Percentiles rank a stretch among this genome's conserved stretches.
Evolutionary conservation across 2,113 vertebrate species (phyloP).

Genomic region (Tachuris rubrigastra): DNA sequence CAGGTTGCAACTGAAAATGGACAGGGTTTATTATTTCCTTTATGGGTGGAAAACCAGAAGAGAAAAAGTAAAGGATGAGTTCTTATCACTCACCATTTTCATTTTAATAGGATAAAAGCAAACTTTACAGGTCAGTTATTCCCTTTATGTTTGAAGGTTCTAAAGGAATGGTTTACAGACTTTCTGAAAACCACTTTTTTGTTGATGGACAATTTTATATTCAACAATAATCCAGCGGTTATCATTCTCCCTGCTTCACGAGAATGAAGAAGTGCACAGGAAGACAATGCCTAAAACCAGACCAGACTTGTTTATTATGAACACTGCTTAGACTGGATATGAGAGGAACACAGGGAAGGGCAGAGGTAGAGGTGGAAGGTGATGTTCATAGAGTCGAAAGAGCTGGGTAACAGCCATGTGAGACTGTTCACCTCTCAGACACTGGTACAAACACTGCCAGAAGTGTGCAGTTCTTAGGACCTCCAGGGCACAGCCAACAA

Average conservation of each 20-base stretch:
- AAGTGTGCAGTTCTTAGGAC: neutral
- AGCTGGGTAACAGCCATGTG: neutral
- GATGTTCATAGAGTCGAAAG: fast-evolving
- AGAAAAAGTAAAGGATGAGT: neutral
- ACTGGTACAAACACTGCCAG: neutral
- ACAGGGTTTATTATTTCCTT: neutral
- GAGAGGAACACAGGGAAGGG: neutral
- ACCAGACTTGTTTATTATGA: neutral
- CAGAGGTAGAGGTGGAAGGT: neutral
- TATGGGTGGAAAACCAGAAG: neutral
- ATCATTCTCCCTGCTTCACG: neutral
- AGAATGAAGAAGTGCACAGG: neutral
- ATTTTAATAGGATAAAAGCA: constrained; percentile 20
- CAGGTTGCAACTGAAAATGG: neutral
- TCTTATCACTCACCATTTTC: neutral
- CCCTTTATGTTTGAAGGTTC: neutral
- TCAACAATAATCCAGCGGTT: neutral
- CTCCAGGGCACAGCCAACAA: neutral
- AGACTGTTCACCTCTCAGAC: neutral
- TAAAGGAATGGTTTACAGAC: neutral
- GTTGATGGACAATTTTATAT: neutral
- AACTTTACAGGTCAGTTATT: constrained; percentile 9
- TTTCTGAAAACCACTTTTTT: neutral
- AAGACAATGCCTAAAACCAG: neutral
- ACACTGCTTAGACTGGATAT: neutral